Evolutionary conservation across 1,140 invertebrate genomes (phyloP).

Genomic region (Drosophila miranda): DNA sequence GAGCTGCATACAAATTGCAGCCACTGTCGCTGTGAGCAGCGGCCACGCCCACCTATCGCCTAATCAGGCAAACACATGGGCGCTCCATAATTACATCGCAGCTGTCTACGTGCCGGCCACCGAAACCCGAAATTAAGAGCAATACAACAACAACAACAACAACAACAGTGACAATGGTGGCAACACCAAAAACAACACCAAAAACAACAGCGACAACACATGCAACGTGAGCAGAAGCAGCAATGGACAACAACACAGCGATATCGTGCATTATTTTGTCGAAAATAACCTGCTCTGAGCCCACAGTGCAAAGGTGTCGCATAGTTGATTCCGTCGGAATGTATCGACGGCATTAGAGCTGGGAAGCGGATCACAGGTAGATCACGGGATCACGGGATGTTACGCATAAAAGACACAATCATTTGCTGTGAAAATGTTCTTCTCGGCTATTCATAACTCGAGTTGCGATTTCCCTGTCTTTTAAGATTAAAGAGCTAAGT

Average conservation of each 20-base stretch:
- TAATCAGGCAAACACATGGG: slow-evolving; percentile 80
- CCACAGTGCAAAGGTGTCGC: slow-evolving; percentile 58
- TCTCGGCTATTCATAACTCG: no score
- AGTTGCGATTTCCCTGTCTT: no score
- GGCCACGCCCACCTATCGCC: slow-evolving; percentile 57
- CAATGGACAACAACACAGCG: slow-evolving; percentile 13
- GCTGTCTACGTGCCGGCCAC: slow-evolving; percentile 64
- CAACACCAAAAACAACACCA: slow-evolving; percentile 1
- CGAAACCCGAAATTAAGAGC: slow-evolving; percentile 78
- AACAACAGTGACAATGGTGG: slow-evolving; percentile 13
- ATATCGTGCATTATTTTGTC: slow-evolving; percentile 48
- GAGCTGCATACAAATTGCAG: slow-evolving; percentile 64
- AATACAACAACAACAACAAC: slow-evolving; percentile 34
- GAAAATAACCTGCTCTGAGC: slow-evolving; percentile 51
- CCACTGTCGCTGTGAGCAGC: slow-evolving; percentile 11
- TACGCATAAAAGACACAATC: no score
- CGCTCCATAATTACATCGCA: slow-evolving; percentile 72
- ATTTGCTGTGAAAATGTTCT: no score
- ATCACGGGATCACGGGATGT: neutral
- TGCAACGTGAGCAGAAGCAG: slow-evolving; percentile 9
- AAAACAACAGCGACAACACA: no score
- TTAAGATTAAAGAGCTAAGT: no score
- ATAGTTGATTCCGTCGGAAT: slow-evolving; percentile 38
- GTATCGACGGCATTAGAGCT: slow-evolving; percentile 18
- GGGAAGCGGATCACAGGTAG: slow-evolving; percentile 6